Evolutionary conservation across 2,888 invertebrate genomes (phyloP).

Genomic region (Hypolimnas misippus): DNA sequence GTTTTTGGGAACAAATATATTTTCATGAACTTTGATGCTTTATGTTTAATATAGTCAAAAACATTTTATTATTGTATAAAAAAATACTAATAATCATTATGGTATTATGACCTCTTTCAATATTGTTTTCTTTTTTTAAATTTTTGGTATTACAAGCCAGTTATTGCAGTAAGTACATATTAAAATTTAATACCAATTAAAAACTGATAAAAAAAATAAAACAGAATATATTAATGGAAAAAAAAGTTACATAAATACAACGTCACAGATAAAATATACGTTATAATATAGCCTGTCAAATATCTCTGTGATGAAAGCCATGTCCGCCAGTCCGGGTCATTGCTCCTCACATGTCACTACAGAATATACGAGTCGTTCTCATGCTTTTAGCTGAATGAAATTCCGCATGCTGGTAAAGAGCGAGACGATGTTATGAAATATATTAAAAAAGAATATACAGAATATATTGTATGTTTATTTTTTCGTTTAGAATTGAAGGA

Average conservation of each 20-base stretch:
- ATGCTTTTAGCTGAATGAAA: conserved; percentile 54
- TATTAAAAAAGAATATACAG: too few relatives aligned
- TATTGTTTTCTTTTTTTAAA: too few relatives aligned
- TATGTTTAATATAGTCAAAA: too few relatives aligned
- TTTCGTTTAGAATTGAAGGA: too few relatives aligned
- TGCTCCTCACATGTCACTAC: conserved; percentile 41
- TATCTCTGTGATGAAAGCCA: not conserved
- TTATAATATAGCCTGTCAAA: not conserved
- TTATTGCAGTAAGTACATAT: too few relatives aligned
- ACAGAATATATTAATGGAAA: not conserved
- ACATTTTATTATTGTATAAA: too few relatives aligned
- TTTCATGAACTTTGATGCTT: not conserved
- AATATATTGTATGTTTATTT: too few relatives aligned
- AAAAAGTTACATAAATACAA: not conserved
- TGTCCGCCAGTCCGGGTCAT: conserved; percentile 40
- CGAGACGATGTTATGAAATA: conserved; percentile 13
- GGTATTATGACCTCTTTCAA: too few relatives aligned
- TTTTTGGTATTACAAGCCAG: too few relatives aligned
- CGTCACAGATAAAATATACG: not conserved
- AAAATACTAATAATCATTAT: too few relatives aligned
- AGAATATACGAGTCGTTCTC: conserved; percentile 32
- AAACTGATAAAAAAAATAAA: not conserved
- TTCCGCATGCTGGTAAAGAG: conserved; percentile 38
- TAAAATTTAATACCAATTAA: too few relatives aligned
- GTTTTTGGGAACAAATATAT: not conserved